Evolutionary conservation across 2,797 vertebrate species (phyloP), one percentile per base, ranked within the genome.

Genomic region (Gila robusta): DNA sequence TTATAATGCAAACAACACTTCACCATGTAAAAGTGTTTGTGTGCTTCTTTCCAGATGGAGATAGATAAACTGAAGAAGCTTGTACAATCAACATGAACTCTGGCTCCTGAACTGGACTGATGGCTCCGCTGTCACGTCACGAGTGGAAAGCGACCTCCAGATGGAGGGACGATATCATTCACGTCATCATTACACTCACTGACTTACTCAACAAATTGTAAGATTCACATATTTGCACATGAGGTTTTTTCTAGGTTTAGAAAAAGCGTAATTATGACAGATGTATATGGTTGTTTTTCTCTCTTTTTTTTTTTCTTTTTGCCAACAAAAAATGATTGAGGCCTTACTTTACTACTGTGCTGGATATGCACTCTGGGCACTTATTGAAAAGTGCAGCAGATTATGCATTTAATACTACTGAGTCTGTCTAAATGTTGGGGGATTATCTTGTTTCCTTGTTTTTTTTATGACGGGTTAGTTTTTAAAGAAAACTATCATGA

Each of bases 331-430:
- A 94, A 93, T 85, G 93, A 87, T 89, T 21, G 97, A 96, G 97
- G 98, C 98, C 98, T 99, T 99, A 98, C 81, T 95, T 96, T 95
- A 96, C 96, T 98, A 96, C 95, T 96, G 96, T 95, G 95, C 96
- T 96, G 97, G 95, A 96, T 92, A 94, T 90, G 93, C 94, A 94
- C 91, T 94, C 95, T 94, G 91, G 88, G 77, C 81, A n/a, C 89
- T 91, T 88, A 84, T 82, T 77, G 84, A 67, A 87, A 87, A 91
- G 89, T 91, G 88, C 92, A 89, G 91, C 80, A 90, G 79, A 89
- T 79, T 86, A 84, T 90, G 87, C 94, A 89, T 92, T 92, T 95
- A 96, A 96, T 97, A 98, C 98, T 99, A 99, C 98, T 99, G 98
- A 99, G 95, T 96, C 94, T 97, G 94, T 97, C 95, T 95, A 97